Evolutionary conservation across 2,797 vertebrate genomes (phyloP), one percentile per base, ranked within the genome.

Genomic region (Sebastes variabilis): DNA sequence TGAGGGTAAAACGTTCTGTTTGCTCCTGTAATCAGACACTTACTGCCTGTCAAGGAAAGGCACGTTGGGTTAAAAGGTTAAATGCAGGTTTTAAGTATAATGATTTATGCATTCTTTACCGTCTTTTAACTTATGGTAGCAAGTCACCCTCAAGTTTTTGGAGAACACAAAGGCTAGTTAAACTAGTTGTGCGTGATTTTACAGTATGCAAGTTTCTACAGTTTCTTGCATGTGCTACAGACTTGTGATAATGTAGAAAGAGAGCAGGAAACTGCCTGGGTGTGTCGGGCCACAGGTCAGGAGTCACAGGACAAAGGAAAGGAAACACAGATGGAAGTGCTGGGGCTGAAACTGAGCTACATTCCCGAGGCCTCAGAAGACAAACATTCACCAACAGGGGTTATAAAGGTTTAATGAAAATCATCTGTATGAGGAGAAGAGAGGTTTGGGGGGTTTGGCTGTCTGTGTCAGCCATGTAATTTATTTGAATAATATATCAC

Each of bases 241-340:
- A 58, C 29, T 79, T 49, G 7, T 55, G 29, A 14, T 66, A 59
- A 62, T 66, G 61, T 64, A 79, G 86, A 83, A 76, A 72, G 66
- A 38, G 85, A 84, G 69, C 93, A 93, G 94, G 94, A 95, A 94
- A 82, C 83, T 66, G 82, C 36, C 78, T 91, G 91, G 94, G 94
- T 89, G 93, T 94, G 94, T 94, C 84, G 9, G 84, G 75, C 82
- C 86, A 87, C 88, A 93, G 93, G 94, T 94, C 94, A 93, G 88
- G 89, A 93, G 93, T 95, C 94, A 92, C 91, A 90, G 93, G 92
- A 94, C 93, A 94, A 94, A 93, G 86, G 79, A 93, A 93, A 94
- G 92, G 93, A 95, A 94, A 91, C 93, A 75, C 93, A 94, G 93
- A 94, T 95, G 94, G 92, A 94, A 92, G 90, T 90, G 73, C 84